These are phyloP conservation scores for Vandiemenella viatica DNA, from an alignment of 2,888 invertebrate genomes.

Conservation along the genomic window DNA sequence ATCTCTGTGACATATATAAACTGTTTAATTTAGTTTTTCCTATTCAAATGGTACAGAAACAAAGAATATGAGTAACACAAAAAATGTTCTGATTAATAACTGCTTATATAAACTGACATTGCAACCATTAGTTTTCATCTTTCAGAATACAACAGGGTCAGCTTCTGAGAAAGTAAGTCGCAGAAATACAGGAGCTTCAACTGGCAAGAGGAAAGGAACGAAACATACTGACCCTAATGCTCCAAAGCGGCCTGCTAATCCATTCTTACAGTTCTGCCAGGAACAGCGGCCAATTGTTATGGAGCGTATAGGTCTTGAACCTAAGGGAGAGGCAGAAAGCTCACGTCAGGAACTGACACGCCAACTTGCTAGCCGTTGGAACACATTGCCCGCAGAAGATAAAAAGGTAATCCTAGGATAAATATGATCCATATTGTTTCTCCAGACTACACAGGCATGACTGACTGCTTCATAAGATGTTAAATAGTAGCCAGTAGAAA, in stretches of 20 bases:
- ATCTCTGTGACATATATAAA: no score
- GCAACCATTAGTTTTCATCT: no score
- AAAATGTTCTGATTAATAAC: no score
- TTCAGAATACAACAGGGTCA: no score
- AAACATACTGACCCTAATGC: slow-evolving; percentile 48
- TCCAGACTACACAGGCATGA: not conserved
- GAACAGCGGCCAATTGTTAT: slow-evolving; percentile 53
- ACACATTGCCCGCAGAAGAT: slow-evolving; percentile 48
- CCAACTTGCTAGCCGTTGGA: slow-evolving; percentile 59
- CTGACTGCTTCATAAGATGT: no score
- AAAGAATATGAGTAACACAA: no score
- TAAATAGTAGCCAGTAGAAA: no score
- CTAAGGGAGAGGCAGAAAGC: slow-evolving; percentile 43
- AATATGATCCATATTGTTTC: not conserved
- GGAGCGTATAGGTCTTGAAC: slow-evolving; percentile 31
- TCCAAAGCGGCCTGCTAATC: slow-evolving; percentile 64
- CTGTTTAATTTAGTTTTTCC: no score
- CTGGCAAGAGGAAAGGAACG: slow-evolving; percentile 16
- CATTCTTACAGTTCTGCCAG: slow-evolving; percentile 67
- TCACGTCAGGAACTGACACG: slow-evolving; percentile 60
- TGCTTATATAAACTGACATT: no score
- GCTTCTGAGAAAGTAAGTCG: no score
- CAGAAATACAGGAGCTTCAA: no score
- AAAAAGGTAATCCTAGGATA: slow-evolving; percentile 53
- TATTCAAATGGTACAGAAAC: no score